Conservation (phyloP, 2,888 invertebrate species). For the Coremacera marginata region DNA sequence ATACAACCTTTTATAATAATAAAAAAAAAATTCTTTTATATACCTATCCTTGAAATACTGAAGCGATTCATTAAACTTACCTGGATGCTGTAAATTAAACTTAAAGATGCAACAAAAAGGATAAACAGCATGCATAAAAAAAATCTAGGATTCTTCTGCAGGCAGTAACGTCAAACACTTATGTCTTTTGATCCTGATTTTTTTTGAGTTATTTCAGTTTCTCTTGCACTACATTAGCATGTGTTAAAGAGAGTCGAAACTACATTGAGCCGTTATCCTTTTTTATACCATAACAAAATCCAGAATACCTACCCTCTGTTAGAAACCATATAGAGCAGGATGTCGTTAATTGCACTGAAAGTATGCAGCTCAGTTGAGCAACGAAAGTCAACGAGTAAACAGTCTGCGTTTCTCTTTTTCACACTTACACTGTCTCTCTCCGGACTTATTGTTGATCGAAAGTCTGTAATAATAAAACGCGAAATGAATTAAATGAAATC, state of each 20-base stretch:
- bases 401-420: conserved; percentile 50
- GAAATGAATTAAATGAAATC: background rate
- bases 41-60: too few species aligned
- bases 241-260: background rate
- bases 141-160: background rate
- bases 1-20: background rate
- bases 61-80: background rate
- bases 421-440: conserved; percentile 25
- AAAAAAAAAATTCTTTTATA: background rate
- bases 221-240: background rate
- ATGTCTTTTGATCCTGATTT: conserved; percentile 6
- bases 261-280: background rate
- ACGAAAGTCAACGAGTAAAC: conserved; percentile 57
- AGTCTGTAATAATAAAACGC: conserved; percentile 6
- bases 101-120: background rate
- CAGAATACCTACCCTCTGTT: background rate
- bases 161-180: background rate
- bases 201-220: background rate
- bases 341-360: conserved; percentile 45
- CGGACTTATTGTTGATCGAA: conserved; percentile 25
- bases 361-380: conserved; percentile 58
- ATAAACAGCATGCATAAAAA: background rate
- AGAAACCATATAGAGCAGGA: conserved; percentile 49
- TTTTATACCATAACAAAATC: background rate
- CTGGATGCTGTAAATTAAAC: background rate